phyloP scores from a whole-genome alignment of 2,797 vertebrate genomes.

The Emys orbicularis region DNA sequence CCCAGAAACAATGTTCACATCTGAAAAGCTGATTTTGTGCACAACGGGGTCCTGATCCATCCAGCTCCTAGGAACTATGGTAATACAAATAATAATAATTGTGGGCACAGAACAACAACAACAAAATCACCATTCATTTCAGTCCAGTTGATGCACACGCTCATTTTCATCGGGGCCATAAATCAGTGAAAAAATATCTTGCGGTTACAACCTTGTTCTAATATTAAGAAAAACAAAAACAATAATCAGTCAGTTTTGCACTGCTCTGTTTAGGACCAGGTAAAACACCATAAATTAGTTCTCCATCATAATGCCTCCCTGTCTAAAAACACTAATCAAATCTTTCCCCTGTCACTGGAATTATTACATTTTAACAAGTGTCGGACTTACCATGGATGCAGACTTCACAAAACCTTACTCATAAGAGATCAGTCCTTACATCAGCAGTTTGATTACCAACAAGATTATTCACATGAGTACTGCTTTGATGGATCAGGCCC shows the following conservation, averaged over 20 bases:
- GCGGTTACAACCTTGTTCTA: not conserved
- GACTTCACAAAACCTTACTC: conserved; percentile 49
- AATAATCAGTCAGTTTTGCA: conserved; percentile 5
- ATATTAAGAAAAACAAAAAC: not conserved
- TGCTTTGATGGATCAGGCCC: conserved; percentile 49
- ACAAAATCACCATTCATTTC: not conserved
- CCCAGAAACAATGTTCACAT: not conserved
- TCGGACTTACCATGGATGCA: conserved; percentile 62
- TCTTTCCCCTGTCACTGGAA: conserved; percentile 64
- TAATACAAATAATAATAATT: not conserved
- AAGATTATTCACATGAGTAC: conserved; percentile 69
- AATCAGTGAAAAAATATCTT: not conserved
- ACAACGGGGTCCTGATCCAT: not conserved
- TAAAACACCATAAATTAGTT: conserved; percentile 56
- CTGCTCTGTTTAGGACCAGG: not conserved
- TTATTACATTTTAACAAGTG: conserved; percentile 75
- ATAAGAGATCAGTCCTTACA: conserved; percentile 21
- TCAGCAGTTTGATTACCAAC: conserved; percentile 65
- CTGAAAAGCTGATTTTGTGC: not conserved
- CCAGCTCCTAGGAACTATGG: not conserved
- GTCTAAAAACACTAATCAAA: conserved; percentile 71
- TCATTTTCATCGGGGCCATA: not conserved
- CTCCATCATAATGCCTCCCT: conserved; percentile 58
- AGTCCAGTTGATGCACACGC: not conserved
- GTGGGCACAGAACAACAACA: not conserved